Conservation (phyloP, 2,113 vertebrate genomes). For the Platichthys flesus region DNA sequence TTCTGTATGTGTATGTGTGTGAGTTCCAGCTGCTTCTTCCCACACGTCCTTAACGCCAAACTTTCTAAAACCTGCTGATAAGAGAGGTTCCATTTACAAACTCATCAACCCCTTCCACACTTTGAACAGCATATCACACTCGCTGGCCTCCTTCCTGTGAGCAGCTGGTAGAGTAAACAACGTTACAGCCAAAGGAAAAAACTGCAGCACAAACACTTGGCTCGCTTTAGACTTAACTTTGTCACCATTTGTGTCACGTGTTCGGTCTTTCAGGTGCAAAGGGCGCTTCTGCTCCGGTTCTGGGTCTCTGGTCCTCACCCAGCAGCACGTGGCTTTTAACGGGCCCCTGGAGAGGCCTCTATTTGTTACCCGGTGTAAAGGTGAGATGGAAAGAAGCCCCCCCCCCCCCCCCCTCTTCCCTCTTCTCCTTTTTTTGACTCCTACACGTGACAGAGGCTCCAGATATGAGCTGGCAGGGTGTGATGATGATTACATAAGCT, state of each 20-base stretch:
- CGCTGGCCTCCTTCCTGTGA: conserved; percentile 33
- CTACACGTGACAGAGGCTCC: conserved; percentile 59
- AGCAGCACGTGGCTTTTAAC: conserved; percentile 89
- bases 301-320: conserved; percentile 86
- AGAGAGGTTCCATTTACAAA: not conserved
- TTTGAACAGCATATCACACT: conserved; percentile 1
- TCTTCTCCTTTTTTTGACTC: conserved; percentile 13
- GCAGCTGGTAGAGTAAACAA: conserved; percentile 56
- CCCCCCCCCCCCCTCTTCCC: not conserved
- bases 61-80: not conserved
- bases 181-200: conserved; percentile 38
- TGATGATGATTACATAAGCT: conserved; percentile 59
- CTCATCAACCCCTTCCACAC: not conserved
- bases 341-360: conserved; percentile 90
- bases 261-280: conserved; percentile 85
- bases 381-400: conserved; percentile 78
- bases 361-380: conserved; percentile 91
- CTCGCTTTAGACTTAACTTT: conserved; percentile 39
- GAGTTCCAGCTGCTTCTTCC: not conserved
- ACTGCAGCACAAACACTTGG: conserved; percentile 52
- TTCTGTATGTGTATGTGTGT: conserved; percentile 1
- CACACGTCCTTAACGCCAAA: not conserved
- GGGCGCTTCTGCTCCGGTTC: conserved; percentile 87
- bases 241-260: conserved; percentile 44
- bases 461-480: conserved; percentile 66